Conservation (phyloP, 2,113 vertebrate species). For the Zosterops hypoxanthus region DNA sequence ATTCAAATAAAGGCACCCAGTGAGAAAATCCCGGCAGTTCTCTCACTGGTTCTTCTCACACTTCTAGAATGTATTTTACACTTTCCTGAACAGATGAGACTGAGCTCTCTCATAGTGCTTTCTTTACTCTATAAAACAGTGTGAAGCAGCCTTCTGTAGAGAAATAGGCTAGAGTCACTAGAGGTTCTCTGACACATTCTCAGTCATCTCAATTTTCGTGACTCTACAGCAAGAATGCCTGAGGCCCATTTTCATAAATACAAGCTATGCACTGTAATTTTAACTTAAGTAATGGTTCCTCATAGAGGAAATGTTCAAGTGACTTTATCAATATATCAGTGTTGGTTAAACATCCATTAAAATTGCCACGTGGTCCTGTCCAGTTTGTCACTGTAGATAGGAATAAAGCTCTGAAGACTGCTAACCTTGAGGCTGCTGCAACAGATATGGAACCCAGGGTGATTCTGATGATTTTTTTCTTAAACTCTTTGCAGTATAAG, state of each 20-base stretch:
- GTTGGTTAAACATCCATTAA: not conserved
- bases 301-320: not conserved
- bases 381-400: not conserved
- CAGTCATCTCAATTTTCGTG: not conserved
- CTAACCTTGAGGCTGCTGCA: not conserved
- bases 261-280: not conserved
- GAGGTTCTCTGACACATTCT: not conserved
- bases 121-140: not conserved
- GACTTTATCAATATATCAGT: not conserved
- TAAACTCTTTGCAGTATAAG: not conserved
- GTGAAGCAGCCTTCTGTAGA: conserved; percentile 13
- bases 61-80: conserved; percentile 12
- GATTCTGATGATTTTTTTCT: not conserved
- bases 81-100: conserved; percentile 12
- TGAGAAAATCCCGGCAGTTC: conserved; percentile 40
- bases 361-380: not conserved
- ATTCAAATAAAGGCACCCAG: conserved; percentile 13
- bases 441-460: not conserved
- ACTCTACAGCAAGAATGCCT: not conserved
- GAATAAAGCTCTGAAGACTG: not conserved
- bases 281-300: not conserved
- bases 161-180: conserved; percentile 13
- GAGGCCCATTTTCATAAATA: conserved; percentile 5
- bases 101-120: conserved; percentile 1
- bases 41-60: conserved; percentile 17